Evolutionary conservation across 2,113 vertebrate species (phyloP), one percentile per base, ranked within the genome.

Genomic region (Bostrychus sinensis): DNA sequence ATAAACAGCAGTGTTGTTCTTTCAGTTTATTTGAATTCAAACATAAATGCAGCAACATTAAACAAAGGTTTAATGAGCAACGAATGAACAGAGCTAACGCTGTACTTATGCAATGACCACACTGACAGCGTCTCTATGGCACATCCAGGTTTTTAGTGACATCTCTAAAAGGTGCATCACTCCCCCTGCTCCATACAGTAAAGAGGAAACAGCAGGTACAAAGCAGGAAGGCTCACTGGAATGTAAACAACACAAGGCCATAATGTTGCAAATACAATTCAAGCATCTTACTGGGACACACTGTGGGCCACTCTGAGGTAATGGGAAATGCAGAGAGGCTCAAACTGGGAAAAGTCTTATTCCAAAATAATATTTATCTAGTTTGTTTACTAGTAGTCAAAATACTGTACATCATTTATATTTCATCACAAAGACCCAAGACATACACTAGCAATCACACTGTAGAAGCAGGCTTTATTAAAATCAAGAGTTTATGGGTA

Each of bases 11-110:
- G 9, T 36, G 54, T 48, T 65, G 56, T 10, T 16, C 36, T 9
- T 68, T 77, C 25, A 28, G 70, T 90, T 89, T 91, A 90, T 89
- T 91, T 56, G 50, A 84, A 86, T 87, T 56, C 75, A 86, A 71
- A 86, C 84, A 75, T 72, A 56, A 76, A 80, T 77, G 77, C 75
- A 78, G 72, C 70, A 81, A 79, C 81, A 86, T 79, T 81, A 66
- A 77, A 65, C 43, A 78, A 72, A 55, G 78, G 42, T 69, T 73
- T 20, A 70, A 71, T 81, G 65, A 73, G 56, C 25, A 68, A 78
- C 77, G 56, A 63, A 65, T 17, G 10, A 56, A 48, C 70, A 3
- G 54, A 20, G 54, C 53, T 72, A 86, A 84, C 72, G 84, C 77
- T 82, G 66, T 60, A 77, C 63, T 56, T 63, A 42, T 66, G 66